Evolutionary conservation across 2,113 vertebrate genomes (phyloP).

Genomic region (Empidonax alnorum): DNA sequence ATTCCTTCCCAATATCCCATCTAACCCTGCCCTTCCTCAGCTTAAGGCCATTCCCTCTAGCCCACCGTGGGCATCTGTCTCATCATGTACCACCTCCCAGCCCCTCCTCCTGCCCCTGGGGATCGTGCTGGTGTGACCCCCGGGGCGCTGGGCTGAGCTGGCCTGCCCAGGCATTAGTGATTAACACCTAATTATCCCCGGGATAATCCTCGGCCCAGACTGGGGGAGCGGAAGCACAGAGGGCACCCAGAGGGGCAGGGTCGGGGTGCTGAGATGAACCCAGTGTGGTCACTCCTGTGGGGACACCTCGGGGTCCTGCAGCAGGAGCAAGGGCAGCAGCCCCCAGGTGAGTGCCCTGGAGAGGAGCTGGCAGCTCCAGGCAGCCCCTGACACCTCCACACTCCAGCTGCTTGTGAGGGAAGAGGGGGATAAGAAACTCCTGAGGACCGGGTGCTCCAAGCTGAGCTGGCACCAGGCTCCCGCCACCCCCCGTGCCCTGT

Average conservation of each 20-base stretch:
- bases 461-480: neutral
- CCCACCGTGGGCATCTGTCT: neutral
- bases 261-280: neutral
- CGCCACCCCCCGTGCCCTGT: neutral
- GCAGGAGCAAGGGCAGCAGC: neutral
- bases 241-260: neutral
- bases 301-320: neutral
- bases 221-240: neutral
- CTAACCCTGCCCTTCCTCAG: neutral
- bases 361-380: neutral
- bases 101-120: neutral
- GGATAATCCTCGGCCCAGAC: neutral
- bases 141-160: neutral
- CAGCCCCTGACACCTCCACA: neutral
- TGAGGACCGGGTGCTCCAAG: fast-evolving
- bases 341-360: neutral
- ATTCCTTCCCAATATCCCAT: neutral
- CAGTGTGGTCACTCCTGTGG: neutral
- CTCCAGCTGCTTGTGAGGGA: neutral
- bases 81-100: fast-evolving
- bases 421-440: neutral
- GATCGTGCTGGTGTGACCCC: neutral
- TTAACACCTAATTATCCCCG: neutral
- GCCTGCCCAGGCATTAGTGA: neutral
- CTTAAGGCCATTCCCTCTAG: neutral